A percentile compares a stretch with the other conserved stretches of the same genome.
Evolutionary conservation across 2,113 vertebrate species (phyloP).

Genomic region (Charina bottae): DNA sequence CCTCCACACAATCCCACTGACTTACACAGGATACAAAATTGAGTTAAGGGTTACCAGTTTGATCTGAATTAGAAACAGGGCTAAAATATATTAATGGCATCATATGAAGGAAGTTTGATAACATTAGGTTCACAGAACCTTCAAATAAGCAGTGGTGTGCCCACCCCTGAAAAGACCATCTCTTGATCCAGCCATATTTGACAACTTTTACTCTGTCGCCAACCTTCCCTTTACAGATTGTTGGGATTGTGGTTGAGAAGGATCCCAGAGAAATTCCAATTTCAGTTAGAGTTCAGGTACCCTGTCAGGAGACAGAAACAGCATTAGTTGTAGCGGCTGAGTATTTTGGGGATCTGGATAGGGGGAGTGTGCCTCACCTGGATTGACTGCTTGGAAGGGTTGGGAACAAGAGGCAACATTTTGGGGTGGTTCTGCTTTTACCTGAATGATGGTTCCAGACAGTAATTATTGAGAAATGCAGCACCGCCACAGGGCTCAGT

Average conservation of each 20-base stretch:
- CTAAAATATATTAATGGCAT: neutral
- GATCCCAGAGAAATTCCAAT: neutral
- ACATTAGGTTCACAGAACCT: neutral
- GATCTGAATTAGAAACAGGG: conserved; percentile 1
- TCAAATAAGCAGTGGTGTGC: neutral
- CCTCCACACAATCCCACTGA: neutral
- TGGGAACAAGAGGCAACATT: too few relatives aligned
- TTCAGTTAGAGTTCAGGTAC: neutral
- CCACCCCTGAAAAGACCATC: neutral
- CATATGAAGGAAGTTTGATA: neutral
- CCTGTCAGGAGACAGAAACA: too few relatives aligned
- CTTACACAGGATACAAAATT: conserved; percentile 10
- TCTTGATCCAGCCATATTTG: neutral
- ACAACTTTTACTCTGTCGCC: neutral
- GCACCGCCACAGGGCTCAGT: too few relatives aligned
- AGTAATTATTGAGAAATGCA: too few relatives aligned
- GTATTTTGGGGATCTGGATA: too few relatives aligned
- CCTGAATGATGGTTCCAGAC: too few relatives aligned
- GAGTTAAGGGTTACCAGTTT: neutral
- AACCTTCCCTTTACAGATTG: neutral
- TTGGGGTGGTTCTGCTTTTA: too few relatives aligned
- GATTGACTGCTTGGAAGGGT: too few relatives aligned
- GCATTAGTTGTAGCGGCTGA: too few relatives aligned
- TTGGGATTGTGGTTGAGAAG: neutral
- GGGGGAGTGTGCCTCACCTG: too few relatives aligned